Evolutionary conservation across 2,888 invertebrate genomes (phyloP), one percentile per base, ranked within the genome.

Genomic region (Xestia ashworthii): DNA sequence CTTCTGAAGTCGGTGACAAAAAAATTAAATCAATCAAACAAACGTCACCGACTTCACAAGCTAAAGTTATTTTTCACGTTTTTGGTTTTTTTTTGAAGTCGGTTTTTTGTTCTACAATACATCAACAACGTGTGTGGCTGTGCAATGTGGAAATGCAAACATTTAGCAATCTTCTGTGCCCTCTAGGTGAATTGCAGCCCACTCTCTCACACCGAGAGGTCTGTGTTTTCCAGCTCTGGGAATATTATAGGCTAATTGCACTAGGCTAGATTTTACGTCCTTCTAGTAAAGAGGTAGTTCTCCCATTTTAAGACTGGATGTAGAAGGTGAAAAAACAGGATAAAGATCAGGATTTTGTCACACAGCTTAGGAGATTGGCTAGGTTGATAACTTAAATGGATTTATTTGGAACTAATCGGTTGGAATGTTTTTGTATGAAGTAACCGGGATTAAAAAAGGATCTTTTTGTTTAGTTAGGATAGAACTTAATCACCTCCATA

Each of bases 401-500:
- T 22, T 22, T 9, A 16, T 50, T 50, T 50, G 6, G 19, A 19
- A 50, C 5, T 16, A 19, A 19, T 50, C 50, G 50, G 16, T 50
- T 22, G 22, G 25, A 60, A 60, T 25, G 25, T 8, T 41, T 41
- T 50, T 44, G 11, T 16, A 11, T 12, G 16, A 48, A 55, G n/a
- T 50, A 60, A 74, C 14, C 6, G 25, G 25, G 16, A 60, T 60
- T 70, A 55, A 55, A 44, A n/a, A 55, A 12, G 22, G 16, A 32
- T n/a, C 11, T 6, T 48, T 68, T 71, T 55, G 44, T 55, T 74
- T 53, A 55, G 70, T 73, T 44, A 44, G 71, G 32, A 69, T 22
- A 53, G 32, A 55, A 22, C 9, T 22, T 44, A 1, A 48, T 19
- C 22, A 38, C 11, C 5, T n/a, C 55, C 11, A 5, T 1, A 55